Base-by-base conservation (phyloP, 2,113 vertebrate species). In the Oncorhynchus clarkii region DNA sequence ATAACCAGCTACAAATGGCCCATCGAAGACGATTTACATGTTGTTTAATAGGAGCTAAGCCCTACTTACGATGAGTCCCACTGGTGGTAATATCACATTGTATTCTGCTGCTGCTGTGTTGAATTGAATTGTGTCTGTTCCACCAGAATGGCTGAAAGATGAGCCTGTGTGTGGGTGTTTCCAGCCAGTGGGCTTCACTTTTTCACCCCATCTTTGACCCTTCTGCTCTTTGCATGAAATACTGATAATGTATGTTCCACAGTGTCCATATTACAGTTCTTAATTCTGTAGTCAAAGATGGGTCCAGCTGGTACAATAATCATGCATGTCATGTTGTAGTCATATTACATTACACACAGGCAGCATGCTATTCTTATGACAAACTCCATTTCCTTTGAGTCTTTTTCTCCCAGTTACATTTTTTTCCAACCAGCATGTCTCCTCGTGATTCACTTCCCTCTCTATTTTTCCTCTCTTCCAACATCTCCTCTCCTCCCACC, bases 401-500 rank as follows among this genome's bases (percentile, higher is more conserved):
- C 71, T 73, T 34, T 73, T 49, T 22, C 16, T n/a, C 65, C 57
- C 73, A n/a, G 51, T 69, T 22, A 5, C 13, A 27, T 24, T 27
- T 81, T 85, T 85, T 84, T 72, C 81, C 65, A 67, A 0, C 74
- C 31, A 34, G 62, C 49, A 8, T 83, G 80, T 66, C 77, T 75
- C n/a, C 24, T 45, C 79, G 71, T 86, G 71, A 88, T 59, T 86
- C 83, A 85, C 80, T 85, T 87, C 82, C 79, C 59, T 73, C 39
- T 45, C 39, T 45, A 45, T 45, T 12, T 45, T 45, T 45, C 39
- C 39, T 45, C 39, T 45, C 9, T 45, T 45, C 39, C 39, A 11
- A 45, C 39, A 45, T 54, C 20, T 89, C 82, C 84, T 31, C 86
- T 24, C 57, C 75, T 74, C 34, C 73, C 39, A 65, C 82, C 73